These are phyloP conservation scores for Salvator merianae DNA, from an alignment of 2,113 vertebrate genomes.

Conservation along the genomic window DNA sequence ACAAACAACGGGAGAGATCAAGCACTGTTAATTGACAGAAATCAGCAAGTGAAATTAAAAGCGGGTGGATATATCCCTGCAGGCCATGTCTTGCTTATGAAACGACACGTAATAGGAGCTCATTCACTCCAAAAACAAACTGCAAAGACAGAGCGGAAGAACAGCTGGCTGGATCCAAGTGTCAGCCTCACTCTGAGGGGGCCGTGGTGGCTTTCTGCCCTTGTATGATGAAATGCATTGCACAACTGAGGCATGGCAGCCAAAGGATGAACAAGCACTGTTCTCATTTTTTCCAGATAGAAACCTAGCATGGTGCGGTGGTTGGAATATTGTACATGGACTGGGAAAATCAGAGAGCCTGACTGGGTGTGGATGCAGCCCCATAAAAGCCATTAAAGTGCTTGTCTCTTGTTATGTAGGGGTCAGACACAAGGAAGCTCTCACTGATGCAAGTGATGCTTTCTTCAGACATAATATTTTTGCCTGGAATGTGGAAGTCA, in stretches of 20 bases:
- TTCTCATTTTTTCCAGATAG: background rate
- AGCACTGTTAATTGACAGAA: background rate
- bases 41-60: background rate
- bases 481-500: too few species aligned
- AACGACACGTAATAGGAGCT: background rate
- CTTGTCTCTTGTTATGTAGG: too few species aligned
- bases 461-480: too few species aligned
- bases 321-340: background rate
- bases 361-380: background rate
- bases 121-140: background rate
- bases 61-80: background rate
- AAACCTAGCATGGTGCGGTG: background rate
- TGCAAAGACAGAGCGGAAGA: background rate
- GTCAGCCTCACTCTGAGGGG: background rate
- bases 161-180: background rate
- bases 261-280: background rate
- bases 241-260: background rate
- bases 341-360: background rate
- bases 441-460: too few species aligned
- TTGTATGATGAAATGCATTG: background rate
- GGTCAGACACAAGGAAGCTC: too few species aligned
- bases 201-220: background rate
- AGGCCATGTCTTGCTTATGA: background rate
- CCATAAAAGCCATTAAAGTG: background rate
- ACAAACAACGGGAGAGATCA: too few species aligned